Evolutionary conservation across 2,113 vertebrate genomes (phyloP).

Genomic region (Carassius carassius): DNA sequence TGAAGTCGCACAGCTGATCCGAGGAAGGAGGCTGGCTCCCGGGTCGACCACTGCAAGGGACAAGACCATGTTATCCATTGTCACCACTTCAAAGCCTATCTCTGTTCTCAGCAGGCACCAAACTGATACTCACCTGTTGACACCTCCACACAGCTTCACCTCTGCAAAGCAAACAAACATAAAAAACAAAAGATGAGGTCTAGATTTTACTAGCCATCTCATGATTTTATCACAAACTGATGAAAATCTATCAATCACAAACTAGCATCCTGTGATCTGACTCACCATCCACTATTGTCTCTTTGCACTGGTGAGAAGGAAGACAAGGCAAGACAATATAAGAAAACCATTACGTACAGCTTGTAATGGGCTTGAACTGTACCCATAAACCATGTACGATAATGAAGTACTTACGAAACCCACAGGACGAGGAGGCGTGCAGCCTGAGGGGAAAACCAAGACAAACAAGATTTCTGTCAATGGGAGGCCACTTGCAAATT

Average conservation of each 20-base stretch:
- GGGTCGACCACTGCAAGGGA: constrained; percentile 11
- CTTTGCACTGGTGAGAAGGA: constrained; percentile 53
- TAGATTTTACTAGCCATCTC: neutral
- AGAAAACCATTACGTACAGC: neutral
- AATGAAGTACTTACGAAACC: constrained; percentile 21
- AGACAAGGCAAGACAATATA: neutral
- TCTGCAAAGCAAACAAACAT: constrained; percentile 40
- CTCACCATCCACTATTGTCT: constrained; percentile 59
- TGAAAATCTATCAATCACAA: neutral
- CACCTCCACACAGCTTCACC: constrained; percentile 39
- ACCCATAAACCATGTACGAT: neutral
- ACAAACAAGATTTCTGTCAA: neutral
- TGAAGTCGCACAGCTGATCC: constrained; percentile 47
- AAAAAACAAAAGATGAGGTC: neutral
- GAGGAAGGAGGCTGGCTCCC: neutral
- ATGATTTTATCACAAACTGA: neutral
- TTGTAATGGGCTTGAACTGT: neutral
- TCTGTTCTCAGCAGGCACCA: neutral
- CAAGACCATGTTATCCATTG: neutral
- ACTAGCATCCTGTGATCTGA: neutral
- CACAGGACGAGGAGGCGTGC: neutral
- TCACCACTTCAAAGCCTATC: neutral
- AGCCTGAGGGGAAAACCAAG: neutral
- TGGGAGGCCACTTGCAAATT: too few relatives aligned
- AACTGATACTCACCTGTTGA: constrained; percentile 42